These are phyloP conservation scores for Myocastor coypus DNA, from an alignment of 2,113 vertebrate species.

Conservation along the genomic window DNA sequence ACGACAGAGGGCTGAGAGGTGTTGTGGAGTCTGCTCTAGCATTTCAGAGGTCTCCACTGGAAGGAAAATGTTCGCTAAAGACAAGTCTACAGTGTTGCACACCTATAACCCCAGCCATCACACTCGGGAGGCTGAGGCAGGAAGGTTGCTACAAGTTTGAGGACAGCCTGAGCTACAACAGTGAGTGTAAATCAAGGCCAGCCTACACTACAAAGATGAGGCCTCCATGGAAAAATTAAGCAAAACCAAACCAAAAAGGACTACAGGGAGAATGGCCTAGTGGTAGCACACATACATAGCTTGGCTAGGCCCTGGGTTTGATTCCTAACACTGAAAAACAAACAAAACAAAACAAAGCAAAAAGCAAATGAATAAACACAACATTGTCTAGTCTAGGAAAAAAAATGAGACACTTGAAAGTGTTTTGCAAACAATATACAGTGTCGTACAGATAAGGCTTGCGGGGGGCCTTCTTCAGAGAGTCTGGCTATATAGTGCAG, in stretches of 20 bases:
- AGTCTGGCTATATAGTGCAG: background rate
- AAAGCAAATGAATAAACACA: too few species aligned
- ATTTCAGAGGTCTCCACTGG: background rate
- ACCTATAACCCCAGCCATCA: background rate
- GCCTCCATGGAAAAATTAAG: background rate
- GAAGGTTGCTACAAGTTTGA: background rate
- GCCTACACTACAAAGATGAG: background rate
- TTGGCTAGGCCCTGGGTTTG: background rate
- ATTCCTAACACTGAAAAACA: background rate
- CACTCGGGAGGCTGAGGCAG: background rate
- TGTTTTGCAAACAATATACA: background rate
- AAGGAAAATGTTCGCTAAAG: background rate
- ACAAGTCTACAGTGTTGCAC: background rate
- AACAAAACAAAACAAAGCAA: too few species aligned
- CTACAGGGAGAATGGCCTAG: background rate
- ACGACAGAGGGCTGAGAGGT: background rate
- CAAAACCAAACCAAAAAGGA: background rate
- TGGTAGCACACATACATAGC: background rate
- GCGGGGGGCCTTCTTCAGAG: background rate
- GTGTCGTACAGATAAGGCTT: background rate
- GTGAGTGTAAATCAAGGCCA: background rate
- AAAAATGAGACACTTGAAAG: background rate
- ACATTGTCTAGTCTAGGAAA: background rate
- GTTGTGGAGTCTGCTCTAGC: background rate
- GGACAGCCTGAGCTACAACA: background rate